Evolutionary conservation across 2,113 vertebrate species (phyloP), one percentile per base, ranked within the genome.

Genomic region (Glareola pratincola): DNA sequence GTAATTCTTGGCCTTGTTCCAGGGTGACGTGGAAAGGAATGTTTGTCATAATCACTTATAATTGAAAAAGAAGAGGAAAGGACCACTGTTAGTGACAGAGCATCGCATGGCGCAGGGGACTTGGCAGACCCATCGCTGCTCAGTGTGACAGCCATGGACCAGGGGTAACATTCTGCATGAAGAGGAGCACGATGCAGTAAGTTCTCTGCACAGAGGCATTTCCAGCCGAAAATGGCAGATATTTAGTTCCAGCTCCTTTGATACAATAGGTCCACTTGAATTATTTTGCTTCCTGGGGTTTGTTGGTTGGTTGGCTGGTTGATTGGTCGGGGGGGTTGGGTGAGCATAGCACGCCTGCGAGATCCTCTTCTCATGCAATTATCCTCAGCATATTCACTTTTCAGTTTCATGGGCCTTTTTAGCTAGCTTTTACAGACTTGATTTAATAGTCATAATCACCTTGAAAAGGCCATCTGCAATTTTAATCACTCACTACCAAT

Each of bases 401-500:
- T 73, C 41, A 68, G 62, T 94, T 93, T 73, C 92, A 80, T 6
- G 74, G 75, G 73, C 17, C 64, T 76, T 91, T 94, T 74, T 34
- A 90, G 88, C 88, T 54, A 37, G 77, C 89, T 97, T 96, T 97
- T 94, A 89, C 71, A 87, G 94, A 77, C 79, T 79, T 93, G 71
- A 97, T 97, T 98, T 98, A 96, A 96, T 92, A 97, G 96, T 96
- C 96, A 95, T 97, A 92, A 94, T 85, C 96, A 97, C 90, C 89
- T 74, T 92, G 97, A 96, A 96, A 97, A 98, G 97, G 92, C 85
- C 90, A 97, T 96, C 97, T 96, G 73, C 95, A 95, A 86, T 96
- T 98, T 96, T 98, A 98, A 98, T 98, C 95, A 96, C 94, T 93
- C 92, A 48, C 89, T 94, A 73, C 93, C 95, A 97, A 98, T 94